Base-by-base conservation (phyloP, 2,113 vertebrate genomes). In the Salvator merianae region DNA sequence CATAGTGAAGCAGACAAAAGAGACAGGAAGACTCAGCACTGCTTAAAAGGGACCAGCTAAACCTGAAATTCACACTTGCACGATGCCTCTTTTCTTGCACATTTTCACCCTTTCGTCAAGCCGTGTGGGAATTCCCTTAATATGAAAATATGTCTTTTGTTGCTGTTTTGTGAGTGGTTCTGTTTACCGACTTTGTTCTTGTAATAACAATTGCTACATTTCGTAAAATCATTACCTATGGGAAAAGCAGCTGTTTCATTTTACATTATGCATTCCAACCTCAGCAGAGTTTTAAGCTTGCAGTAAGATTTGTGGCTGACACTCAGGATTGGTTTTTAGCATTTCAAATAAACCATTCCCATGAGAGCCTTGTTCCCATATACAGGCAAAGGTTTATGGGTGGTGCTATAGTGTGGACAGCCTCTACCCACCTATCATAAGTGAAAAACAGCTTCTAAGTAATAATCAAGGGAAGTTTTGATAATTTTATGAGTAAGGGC, bases 131-230 rank as follows among this genome's bases (percentile, higher is more conserved):
- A 82, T 70, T 82, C 72, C 70, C 26, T 5, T 86, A 76, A 83
- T 79, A 69, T 1, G 1, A 79, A 5, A 79, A 47, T 43, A 9
- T 72, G 3, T 65, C 38, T 72, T 70, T 38, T 47, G 62, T 69
- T 77, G 28, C 62, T 84, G 66, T 66, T 82, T 86, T 88, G 22
- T 83, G 89, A 89, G 88, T 3, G 30, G 90, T 93, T 89, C 28
- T 78, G 30, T 73, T 89, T 80, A 80, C 16, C 79, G 63, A 30
- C 28, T 86, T 94, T 89, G 13, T 65, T 92, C 80, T n/a, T 88
- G 63, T 1, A 80, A 16, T 0, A 7, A 14, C 84, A 79, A 32
- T 77, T 88, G 9, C 5, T 73, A 65, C 13, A 28, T 78, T 59
- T 86, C 3, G 14, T 87, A 77, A 89, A 91, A 92, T 2, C 40